Percentiles rank a stretch among this genome's conserved stretches.
Evolutionary conservation across 1,140 invertebrate genomes (phyloP).

Genomic region (Caenorhabditis latens): DNA sequence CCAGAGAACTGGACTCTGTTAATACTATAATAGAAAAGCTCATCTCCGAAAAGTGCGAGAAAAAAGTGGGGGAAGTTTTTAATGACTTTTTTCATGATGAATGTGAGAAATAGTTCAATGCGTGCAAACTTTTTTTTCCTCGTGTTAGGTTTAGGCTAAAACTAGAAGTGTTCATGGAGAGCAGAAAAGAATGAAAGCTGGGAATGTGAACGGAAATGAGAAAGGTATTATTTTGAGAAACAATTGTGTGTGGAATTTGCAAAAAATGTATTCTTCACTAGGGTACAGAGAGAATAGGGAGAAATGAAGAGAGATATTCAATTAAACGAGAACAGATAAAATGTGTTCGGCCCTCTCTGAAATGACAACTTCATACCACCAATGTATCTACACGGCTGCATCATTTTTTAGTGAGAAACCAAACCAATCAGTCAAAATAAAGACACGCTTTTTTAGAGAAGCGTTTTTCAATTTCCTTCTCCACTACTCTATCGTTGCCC

Average conservation of each 20-base stretch:
- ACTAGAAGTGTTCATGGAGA: too few species aligned
- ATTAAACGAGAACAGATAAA: too few species aligned
- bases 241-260: background rate
- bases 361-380: background rate
- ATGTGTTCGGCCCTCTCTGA: too few species aligned
- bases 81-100: background rate
- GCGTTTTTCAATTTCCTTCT: conserved; percentile 32
- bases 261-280: background rate
- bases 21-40: background rate
- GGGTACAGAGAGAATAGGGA: too few species aligned
- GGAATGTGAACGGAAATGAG: background rate
- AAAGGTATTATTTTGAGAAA: too few species aligned
- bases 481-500: conserved; percentile 23
- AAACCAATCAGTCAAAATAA: conserved; percentile 48
- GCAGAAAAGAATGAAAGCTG: background rate
- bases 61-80: background rate
- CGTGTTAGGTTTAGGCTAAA: too few species aligned
- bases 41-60: background rate
- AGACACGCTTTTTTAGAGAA: conserved; percentile 21
- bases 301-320: too few species aligned
- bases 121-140: background rate
- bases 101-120: background rate
- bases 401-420: conserved; percentile 5
- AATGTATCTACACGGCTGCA: background rate
- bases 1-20: background rate